These are phyloP conservation scores for Onychomys arenicola DNA, from an alignment of 2,797 vertebrate species.

Conservation along the genomic window DNA sequence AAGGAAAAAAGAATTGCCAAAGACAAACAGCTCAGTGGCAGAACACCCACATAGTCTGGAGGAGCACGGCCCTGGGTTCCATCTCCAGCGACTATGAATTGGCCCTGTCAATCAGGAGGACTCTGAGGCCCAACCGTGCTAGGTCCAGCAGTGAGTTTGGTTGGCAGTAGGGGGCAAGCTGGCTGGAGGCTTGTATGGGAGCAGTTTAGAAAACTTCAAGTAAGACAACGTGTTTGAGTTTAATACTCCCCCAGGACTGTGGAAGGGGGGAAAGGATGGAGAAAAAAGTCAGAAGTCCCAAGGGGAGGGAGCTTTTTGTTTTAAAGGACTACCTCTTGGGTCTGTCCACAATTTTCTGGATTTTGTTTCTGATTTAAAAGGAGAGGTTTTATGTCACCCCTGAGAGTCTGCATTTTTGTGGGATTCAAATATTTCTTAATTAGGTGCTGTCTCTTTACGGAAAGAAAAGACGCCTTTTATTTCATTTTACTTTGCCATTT, in stretches of 20 bases:
- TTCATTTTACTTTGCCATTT: slow-evolving; percentile 85
- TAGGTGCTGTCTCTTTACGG: slow-evolving; percentile 85
- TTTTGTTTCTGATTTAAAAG: slow-evolving; percentile 81
- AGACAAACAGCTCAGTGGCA: background rate
- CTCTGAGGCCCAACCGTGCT: background rate
- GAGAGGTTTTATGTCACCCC: slow-evolving; percentile 79
- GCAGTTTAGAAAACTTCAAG: slow-evolving; percentile 44
- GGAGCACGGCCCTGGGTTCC: background rate
- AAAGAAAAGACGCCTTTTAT: slow-evolving; percentile 84
- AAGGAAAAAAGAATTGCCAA: background rate
- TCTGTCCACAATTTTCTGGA: slow-evolving; percentile 79
- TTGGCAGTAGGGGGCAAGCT: background rate
- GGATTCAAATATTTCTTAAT: slow-evolving; percentile 88
- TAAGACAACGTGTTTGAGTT: slow-evolving; percentile 64
- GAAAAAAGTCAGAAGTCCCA: slow-evolving; percentile 30
- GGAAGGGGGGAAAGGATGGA: background rate
- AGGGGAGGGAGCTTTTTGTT: slow-evolving; percentile 69
- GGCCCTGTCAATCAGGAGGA: background rate
- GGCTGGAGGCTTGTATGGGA: slow-evolving; percentile 27
- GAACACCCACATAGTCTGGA: background rate
- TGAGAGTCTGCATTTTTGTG: slow-evolving; percentile 85
- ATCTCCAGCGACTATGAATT: background rate
- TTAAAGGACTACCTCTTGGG: slow-evolving; percentile 76
- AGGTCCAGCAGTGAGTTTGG: background rate
- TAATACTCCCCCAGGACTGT: slow-evolving; percentile 50